Percentiles rank a stretch among this genome's conserved stretches.
phyloP scores from a whole-genome alignment of 2,113 vertebrate species.

The Lamprologus callipterus region DNA sequence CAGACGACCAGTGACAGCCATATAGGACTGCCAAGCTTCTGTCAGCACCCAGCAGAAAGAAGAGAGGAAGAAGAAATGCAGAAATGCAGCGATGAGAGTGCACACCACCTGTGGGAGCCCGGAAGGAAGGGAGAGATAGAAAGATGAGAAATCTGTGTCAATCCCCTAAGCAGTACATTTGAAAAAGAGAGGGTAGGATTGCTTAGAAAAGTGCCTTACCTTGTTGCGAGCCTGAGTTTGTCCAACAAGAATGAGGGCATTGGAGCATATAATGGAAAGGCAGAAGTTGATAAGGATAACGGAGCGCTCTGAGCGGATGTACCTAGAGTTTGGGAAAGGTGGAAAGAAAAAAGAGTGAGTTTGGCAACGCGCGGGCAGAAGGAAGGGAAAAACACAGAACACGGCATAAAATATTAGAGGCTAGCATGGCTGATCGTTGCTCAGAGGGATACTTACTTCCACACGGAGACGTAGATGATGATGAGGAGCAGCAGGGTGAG shows the following conservation, averaged over 20 bases:
- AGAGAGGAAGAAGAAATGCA: slow-evolving; percentile 94
- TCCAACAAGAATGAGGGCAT: slow-evolving; percentile 91
- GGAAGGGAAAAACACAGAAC: background rate
- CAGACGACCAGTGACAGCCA: slow-evolving; percentile 95
- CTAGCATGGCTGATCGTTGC: background rate
- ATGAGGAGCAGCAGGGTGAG: slow-evolving; percentile 94
- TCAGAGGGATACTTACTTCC: slow-evolving; percentile 80
- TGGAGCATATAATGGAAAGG: slow-evolving; percentile 97
- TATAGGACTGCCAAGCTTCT: slow-evolving; percentile 99
- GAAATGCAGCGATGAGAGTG: slow-evolving; percentile 85
- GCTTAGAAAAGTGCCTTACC: slow-evolving; percentile 61
- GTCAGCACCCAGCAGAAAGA: slow-evolving; percentile 99
- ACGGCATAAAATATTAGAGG: background rate
- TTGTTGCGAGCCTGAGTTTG: slow-evolving; percentile 97
- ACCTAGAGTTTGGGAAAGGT: slow-evolving; percentile 70
- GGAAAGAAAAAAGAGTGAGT: background rate
- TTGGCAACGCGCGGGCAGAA: background rate
- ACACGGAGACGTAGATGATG: slow-evolving; percentile 98
- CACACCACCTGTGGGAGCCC: slow-evolving; percentile 82
- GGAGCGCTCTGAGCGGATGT: slow-evolving; percentile 94
- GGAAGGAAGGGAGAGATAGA: slow-evolving; percentile 4
- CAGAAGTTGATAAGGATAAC: slow-evolving; percentile 99
- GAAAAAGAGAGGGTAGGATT: background rate
- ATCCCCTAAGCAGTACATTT: background rate
- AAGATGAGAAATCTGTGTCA: slow-evolving; percentile 3